Conservation (phyloP, 2,113 vertebrate genomes). For the Tricholaema leucomelas region DNA sequence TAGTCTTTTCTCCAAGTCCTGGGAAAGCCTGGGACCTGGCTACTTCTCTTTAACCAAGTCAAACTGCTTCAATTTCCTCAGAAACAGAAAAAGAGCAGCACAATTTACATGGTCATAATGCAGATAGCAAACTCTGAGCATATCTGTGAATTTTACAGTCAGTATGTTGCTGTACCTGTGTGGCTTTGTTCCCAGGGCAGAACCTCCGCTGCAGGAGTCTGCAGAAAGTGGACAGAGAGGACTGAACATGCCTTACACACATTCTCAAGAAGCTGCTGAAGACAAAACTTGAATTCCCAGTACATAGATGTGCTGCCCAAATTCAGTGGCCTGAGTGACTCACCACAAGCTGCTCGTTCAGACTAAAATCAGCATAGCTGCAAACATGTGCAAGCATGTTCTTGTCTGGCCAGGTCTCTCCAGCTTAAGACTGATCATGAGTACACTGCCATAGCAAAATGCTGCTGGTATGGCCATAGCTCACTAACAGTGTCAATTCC, state of each 20-base stretch:
- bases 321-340: neutral
- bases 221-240: neutral
- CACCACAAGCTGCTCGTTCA: neutral
- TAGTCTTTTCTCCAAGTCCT: neutral
- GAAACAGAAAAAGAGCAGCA: neutral
- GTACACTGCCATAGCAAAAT: neutral
- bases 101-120: neutral
- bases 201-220: neutral
- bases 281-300: neutral
- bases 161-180: neutral
- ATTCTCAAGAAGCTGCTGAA: neutral
- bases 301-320: neutral
- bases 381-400: neutral
- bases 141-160: neutral
- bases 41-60: neutral
- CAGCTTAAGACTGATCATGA: rapidly evolving
- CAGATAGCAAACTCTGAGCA: neutral
- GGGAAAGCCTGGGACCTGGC: neutral
- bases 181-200: neutral
- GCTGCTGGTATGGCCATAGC: rapidly evolving
- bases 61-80: neutral
- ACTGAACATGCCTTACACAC: rapidly evolving
- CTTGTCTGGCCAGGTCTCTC: neutral
- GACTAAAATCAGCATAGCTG: neutral
- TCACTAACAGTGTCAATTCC: no score